Conservation (phyloP, 2,888 invertebrate species). For the Heteropelma amictum region DNA sequence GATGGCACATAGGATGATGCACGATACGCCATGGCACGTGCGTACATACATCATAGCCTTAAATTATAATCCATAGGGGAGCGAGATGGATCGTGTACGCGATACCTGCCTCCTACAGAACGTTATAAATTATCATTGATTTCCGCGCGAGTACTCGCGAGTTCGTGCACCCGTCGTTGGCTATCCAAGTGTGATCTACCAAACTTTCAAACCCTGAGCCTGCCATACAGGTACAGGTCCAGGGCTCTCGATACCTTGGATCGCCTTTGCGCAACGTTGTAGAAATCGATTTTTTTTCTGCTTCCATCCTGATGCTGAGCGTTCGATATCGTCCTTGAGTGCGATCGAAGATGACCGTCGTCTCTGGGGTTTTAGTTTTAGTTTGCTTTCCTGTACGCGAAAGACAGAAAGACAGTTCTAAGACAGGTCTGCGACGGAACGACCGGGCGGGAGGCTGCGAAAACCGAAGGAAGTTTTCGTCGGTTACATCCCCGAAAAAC, state of each 20-base stretch:
- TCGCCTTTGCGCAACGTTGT: constrained; percentile 20
- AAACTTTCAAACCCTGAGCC: background rate
- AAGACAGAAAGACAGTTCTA: too few species aligned
- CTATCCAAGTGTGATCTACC: constrained; percentile 3
- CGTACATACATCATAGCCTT: constrained; percentile 49
- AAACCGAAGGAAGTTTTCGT: too few species aligned
- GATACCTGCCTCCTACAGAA: constrained; percentile 27
- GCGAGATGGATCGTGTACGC: constrained; percentile 21
- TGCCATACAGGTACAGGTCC: background rate
- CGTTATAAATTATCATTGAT: constrained; percentile 42
- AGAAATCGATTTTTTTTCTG: background rate
- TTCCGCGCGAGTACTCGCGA: constrained; percentile 27
- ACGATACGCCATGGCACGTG: constrained; percentile 30
- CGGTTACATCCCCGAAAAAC: too few species aligned
- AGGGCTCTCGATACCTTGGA: constrained; percentile 24
- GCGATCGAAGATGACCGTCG: too few species aligned
- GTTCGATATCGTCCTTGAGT: too few species aligned
- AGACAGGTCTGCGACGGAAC: too few species aligned
- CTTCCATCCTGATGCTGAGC: too few species aligned
- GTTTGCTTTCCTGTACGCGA: too few species aligned
- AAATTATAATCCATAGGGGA: constrained; percentile 44
- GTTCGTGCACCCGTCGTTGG: constrained; percentile 23
- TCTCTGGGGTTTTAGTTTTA: too few species aligned
- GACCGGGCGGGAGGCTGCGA: too few species aligned
- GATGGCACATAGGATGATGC: constrained; percentile 29